Percentiles rank a stretch among this genome's conserved stretches.
Conservation (phyloP, 1,140 invertebrate species). For the Scaptodrosophila lebanonensis region DNA sequence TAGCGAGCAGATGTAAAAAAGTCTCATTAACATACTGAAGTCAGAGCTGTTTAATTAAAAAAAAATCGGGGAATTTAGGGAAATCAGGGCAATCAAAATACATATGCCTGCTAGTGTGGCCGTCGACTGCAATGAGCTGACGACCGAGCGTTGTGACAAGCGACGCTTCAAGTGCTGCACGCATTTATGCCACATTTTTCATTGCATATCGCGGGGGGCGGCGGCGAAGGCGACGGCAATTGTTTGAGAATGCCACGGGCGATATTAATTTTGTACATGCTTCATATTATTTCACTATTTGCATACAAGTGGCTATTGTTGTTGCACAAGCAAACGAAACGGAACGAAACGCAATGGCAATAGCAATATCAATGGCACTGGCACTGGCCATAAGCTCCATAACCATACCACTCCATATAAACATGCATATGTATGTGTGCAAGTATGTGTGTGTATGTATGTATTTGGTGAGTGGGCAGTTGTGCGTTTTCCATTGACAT, state of each 20-base stretch:
- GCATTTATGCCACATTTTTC: constrained; percentile 69
- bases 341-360: too few species aligned
- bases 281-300: constrained; percentile 70
- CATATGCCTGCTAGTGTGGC: too few species aligned
- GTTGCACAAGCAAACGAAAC: constrained; percentile 5
- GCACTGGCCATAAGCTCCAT: constrained; percentile 24
- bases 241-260: constrained; percentile 54
- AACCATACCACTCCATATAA: constrained; percentile 1
- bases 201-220: constrained; percentile 18
- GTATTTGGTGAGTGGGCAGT: constrained; percentile 26
- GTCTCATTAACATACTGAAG: too few species aligned
- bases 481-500: constrained; percentile 49
- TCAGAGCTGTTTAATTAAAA: too few species aligned
- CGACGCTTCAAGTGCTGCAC: neutral
- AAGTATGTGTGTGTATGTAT: constrained; percentile 1
- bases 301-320: constrained; percentile 46
- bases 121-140: too few species aligned
- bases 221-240: constrained; percentile 34
- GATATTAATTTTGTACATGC: constrained; percentile 67
- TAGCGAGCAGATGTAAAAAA: too few species aligned
- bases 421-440: neutral
- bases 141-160: neutral
- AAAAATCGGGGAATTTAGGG: too few species aligned
- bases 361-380: too few species aligned
- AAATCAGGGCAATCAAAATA: too few species aligned